Evolutionary conservation across 2,113 vertebrate species (phyloP).

Genomic region (Tyrannus savana): DNA sequence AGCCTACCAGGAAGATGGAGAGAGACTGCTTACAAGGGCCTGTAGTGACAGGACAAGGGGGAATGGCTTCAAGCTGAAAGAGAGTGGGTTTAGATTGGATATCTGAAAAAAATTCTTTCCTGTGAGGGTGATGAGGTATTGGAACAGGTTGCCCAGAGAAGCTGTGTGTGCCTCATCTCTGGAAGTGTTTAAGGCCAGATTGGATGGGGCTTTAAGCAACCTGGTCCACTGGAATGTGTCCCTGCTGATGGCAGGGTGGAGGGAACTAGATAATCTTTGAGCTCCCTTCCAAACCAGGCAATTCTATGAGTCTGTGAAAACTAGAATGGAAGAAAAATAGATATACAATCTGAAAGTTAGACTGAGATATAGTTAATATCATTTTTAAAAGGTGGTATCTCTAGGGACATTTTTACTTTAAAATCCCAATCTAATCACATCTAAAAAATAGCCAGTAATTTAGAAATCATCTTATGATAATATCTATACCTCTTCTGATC

Average conservation of each 20-base stretch:
- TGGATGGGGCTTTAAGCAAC: neutral
- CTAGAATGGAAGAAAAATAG: neutral
- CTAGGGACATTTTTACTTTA: neutral
- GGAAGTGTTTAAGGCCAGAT: neutral
- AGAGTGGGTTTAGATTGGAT: neutral
- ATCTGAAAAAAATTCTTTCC: neutral
- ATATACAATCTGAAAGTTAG: neutral
- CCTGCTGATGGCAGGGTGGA: neutral
- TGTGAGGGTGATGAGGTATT: no score
- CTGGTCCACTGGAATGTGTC: neutral
- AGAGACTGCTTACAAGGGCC: rapidly evolving
- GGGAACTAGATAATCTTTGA: neutral
- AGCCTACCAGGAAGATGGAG: neutral
- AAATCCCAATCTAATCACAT: neutral
- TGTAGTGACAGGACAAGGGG: neutral
- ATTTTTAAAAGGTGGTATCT: neutral
- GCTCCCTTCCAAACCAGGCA: neutral
- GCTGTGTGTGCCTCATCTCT: neutral
- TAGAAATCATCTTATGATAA: neutral
- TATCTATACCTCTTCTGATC: neutral
- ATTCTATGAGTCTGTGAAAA: neutral
- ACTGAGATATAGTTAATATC: neutral
- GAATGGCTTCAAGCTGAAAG: rapidly evolving
- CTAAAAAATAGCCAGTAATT: neutral
- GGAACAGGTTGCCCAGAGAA: neutral